These are phyloP conservation scores for Presbytis comata DNA, from an alignment of 2,797 vertebrate genomes.

Conservation along the genomic window DNA sequence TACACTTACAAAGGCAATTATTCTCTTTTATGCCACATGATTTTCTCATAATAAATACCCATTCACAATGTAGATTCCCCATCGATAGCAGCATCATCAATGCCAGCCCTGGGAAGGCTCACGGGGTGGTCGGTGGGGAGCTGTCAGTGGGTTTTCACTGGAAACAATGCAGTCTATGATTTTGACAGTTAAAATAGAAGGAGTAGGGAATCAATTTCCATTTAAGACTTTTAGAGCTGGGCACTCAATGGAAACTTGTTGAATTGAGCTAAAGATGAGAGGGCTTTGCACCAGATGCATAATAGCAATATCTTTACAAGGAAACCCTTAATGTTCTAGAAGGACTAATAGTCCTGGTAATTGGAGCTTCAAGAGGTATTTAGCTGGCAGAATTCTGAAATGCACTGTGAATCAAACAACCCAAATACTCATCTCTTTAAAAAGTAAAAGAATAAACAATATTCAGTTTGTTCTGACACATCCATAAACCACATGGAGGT, in stretches of 20 bases:
- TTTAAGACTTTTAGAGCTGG: slow-evolving; percentile 4
- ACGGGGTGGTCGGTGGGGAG: background rate
- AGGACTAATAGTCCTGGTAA: background rate
- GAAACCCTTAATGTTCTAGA: background rate
- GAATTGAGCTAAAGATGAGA: slow-evolving; percentile 56
- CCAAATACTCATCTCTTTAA: background rate
- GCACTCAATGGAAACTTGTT: slow-evolving; percentile 10
- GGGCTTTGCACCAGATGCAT: background rate
- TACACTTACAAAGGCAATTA: slow-evolving; percentile 41
- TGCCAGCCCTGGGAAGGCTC: background rate
- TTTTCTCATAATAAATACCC: slow-evolving; percentile 54
- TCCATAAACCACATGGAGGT: background rate
- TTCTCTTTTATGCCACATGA: slow-evolving; percentile 46
- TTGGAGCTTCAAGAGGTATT: background rate
- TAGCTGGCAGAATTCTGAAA: background rate
- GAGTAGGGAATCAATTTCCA: slow-evolving; percentile 21
- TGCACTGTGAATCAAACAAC: background rate
- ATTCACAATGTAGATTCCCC: slow-evolving; percentile 37
- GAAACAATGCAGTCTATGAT: slow-evolving; percentile 58
- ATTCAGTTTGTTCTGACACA: background rate
- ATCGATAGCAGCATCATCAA: background rate
- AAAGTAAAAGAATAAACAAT: background rate
- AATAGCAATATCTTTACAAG: background rate
- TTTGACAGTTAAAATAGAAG: slow-evolving; percentile 54
- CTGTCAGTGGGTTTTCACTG: background rate